These are phyloP conservation scores for Aleiodes testaceus DNA, from an alignment of 2,888 invertebrate species.

Conservation along the genomic window DNA sequence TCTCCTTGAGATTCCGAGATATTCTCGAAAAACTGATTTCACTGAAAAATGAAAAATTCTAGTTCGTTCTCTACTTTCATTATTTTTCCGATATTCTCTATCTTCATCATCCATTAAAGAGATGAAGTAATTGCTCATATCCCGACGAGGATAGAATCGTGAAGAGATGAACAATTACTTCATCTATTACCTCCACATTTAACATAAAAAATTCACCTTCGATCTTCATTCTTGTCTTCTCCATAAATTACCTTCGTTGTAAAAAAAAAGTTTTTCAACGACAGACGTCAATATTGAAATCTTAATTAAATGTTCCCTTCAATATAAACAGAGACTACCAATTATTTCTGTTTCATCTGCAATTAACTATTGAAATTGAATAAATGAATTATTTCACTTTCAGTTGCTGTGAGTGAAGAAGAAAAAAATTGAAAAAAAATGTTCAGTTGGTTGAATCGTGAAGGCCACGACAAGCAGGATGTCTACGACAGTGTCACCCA, in stretches of 20 bases:
- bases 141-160: too few species aligned
- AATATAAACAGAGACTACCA: not conserved
- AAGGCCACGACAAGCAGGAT: slow-evolving; percentile 82
- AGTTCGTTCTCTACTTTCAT: too few species aligned
- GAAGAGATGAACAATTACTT: too few species aligned
- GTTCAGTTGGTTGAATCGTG: slow-evolving; percentile 91
- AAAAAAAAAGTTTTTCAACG: not conserved
- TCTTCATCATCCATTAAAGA: too few species aligned
- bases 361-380: too few species aligned
- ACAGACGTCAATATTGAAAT: not conserved
- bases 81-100: too few species aligned
- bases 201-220: too few species aligned
- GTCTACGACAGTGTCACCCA: slow-evolving; percentile 93
- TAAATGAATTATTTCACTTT: not conserved
- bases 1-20: not conserved
- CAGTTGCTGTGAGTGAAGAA: not conserved
- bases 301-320: not conserved
- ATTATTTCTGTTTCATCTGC: not conserved
- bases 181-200: too few species aligned
- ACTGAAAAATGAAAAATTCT: not conserved
- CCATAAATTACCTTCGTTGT: too few species aligned
- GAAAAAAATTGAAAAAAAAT: slow-evolving; percentile 75
- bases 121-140: too few species aligned
- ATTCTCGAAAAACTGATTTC: not conserved
- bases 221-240: too few species aligned